A percentile compares a stretch with the other conserved stretches of the same genome.
Evolutionary conservation across 2,888 invertebrate species (phyloP).

Genomic region (Acronicta psi): DNA sequence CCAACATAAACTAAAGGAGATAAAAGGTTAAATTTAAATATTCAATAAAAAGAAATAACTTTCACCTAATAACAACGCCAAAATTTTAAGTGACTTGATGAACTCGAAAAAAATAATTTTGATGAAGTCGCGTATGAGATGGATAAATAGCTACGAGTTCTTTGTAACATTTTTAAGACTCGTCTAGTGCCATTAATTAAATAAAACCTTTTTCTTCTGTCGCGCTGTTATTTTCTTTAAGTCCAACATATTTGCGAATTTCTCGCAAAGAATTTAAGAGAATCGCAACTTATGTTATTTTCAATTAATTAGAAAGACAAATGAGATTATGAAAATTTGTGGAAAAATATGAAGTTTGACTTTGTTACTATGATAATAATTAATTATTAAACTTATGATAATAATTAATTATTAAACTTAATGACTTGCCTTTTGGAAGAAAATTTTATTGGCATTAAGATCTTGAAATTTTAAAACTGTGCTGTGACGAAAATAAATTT

Average conservation of each 20-base stretch:
- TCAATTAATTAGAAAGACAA: conserved; percentile 20
- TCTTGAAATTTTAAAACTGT: too few species aligned
- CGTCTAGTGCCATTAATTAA: conserved; percentile 7
- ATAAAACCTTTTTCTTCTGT: conserved; percentile 8
- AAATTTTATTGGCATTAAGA: too few species aligned
- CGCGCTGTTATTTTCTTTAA: not conserved
- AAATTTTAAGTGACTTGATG: not conserved
- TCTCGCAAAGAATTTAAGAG: conserved; percentile 1
- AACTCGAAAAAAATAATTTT: not conserved
- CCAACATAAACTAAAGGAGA: too few species aligned
- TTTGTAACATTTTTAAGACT: not conserved
- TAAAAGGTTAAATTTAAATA: too few species aligned
- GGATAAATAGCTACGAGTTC: conserved; percentile 1
- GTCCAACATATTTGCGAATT: conserved; percentile 5
- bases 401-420: too few species aligned
- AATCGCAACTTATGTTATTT: conserved; percentile 15
- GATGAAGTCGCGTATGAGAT: not conserved
- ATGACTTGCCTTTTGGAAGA: not conserved
- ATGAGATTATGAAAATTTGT: not conserved
- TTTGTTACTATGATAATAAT: conserved; percentile 1
- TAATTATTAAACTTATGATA: too few species aligned
- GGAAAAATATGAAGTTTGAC: not conserved
- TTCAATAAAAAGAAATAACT: not conserved
- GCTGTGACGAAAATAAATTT: too few species aligned
- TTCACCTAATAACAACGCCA: not conserved